Conservation (phyloP, 2,797 vertebrate species). For the Podarcis lilfordi region DNA sequence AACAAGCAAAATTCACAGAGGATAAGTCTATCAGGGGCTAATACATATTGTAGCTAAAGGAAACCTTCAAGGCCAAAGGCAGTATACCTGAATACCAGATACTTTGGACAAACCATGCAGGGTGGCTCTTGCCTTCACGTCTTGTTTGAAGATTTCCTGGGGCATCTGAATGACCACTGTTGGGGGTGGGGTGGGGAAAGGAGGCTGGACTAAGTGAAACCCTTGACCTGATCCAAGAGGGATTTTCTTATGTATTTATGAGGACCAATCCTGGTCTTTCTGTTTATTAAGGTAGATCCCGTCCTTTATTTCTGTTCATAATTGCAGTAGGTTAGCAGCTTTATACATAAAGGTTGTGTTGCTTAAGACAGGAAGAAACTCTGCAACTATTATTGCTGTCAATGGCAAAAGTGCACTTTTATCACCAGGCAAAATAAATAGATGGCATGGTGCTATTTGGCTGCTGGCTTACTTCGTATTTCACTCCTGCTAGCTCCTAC, state of each 20-base stretch:
- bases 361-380: not conserved
- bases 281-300: not conserved
- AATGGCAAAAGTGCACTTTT: not conserved
- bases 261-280: conserved; percentile 33
- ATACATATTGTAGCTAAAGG: not conserved
- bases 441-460: no score
- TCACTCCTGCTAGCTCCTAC: no score
- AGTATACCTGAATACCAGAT: not conserved
- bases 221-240: not conserved
- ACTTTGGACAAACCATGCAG: not conserved
- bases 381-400: not conserved
- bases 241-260: not conserved
- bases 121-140: not conserved
- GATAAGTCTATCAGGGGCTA: not conserved
- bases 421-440: not conserved
- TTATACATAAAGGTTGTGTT: not conserved
- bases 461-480: not conserved
- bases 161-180: not conserved
- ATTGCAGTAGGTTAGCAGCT: not conserved
- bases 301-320: not conserved
- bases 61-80: not conserved
- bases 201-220: not conserved
- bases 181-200: not conserved
- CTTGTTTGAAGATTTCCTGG: not conserved
- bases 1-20: not conserved